Conservation (phyloP, 2,113 vertebrate species). For the Euleptes europaea region DNA sequence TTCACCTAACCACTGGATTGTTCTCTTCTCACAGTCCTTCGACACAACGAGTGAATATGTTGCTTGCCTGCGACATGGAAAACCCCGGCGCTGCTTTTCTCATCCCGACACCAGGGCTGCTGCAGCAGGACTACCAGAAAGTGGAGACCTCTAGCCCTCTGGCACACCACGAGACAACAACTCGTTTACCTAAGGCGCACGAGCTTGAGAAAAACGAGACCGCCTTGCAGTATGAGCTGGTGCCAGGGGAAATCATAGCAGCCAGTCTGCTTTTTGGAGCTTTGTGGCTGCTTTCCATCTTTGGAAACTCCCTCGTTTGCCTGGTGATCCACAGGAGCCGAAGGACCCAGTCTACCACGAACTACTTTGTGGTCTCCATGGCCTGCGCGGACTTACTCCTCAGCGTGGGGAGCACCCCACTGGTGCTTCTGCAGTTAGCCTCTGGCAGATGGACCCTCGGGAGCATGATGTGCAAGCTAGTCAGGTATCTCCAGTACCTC, state of each 20-base stretch:
- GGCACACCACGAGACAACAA: slow-evolving; percentile 17
- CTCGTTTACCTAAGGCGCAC: slow-evolving; percentile 30
- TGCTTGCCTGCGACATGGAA: slow-evolving; percentile 73
- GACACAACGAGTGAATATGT: slow-evolving; percentile 65
- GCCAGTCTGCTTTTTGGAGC: slow-evolving; percentile 78
- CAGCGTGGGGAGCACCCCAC: slow-evolving; percentile 80
- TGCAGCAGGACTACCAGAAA: slow-evolving; percentile 76
- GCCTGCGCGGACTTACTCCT: slow-evolving; percentile 89
- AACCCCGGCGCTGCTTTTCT: slow-evolving; percentile 60
- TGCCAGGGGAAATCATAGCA: slow-evolving; percentile 73
- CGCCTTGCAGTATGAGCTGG: slow-evolving; percentile 53
- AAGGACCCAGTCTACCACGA: slow-evolving; percentile 90
- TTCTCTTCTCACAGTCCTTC: slow-evolving; percentile 60
- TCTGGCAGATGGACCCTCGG: slow-evolving; percentile 82
- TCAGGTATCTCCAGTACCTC: slow-evolving; percentile 87
- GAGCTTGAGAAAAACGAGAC: slow-evolving; percentile 68
- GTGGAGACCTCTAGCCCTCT: slow-evolving; percentile 48
- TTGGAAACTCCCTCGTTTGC: slow-evolving; percentile 90
- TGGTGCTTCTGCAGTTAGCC: slow-evolving; percentile 84
- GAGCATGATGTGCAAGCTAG: slow-evolving; percentile 74
- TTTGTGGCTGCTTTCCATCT: slow-evolving; percentile 86
- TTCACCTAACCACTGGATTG: slow-evolving; percentile 22
- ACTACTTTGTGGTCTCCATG: slow-evolving; percentile 94
- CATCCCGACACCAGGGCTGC: slow-evolving; percentile 59
- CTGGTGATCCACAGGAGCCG: slow-evolving; percentile 92